Evolutionary conservation across 1,140 invertebrate genomes (phyloP).

Genomic region (Papilio xuthus): DNA sequence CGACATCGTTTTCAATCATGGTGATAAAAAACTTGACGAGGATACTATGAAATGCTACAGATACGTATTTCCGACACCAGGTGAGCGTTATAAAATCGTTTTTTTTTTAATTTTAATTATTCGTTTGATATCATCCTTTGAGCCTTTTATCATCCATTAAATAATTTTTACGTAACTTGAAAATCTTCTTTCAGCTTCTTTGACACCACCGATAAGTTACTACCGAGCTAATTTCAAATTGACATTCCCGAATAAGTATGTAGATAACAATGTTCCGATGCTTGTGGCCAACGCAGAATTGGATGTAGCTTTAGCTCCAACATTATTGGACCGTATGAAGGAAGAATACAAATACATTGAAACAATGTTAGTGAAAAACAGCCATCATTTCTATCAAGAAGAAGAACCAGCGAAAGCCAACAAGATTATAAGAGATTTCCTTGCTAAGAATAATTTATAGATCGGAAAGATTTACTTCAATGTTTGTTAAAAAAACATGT

Average conservation of each 20-base stretch:
- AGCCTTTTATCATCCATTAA: no score
- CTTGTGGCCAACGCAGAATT: constrained; percentile 38
- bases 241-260: constrained; percentile 39
- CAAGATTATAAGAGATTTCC: constrained; percentile 82
- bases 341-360: constrained; percentile 40
- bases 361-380: constrained; percentile 42
- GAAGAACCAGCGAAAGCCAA: constrained; percentile 84
- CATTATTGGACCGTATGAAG: constrained; percentile 36
- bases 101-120: no score
- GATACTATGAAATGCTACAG: constrained; percentile 86
- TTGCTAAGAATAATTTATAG: constrained; percentile 71
- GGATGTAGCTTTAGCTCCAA: constrained; percentile 31
- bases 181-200: constrained; percentile 73
- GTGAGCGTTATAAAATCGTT: background rate
- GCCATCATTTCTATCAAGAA: constrained; percentile 85
- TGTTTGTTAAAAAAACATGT: background rate
- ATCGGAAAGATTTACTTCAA: background rate
- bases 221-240: constrained; percentile 81
- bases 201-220: constrained; percentile 84
- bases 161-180: background rate
- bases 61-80: constrained; percentile 67
- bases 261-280: constrained; percentile 52
- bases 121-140: no score
- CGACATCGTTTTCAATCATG: constrained; percentile 58
- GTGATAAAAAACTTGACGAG: constrained; percentile 61